Base-by-base conservation (phyloP, 2,113 vertebrate genomes). In the Vimba vimba region DNA sequence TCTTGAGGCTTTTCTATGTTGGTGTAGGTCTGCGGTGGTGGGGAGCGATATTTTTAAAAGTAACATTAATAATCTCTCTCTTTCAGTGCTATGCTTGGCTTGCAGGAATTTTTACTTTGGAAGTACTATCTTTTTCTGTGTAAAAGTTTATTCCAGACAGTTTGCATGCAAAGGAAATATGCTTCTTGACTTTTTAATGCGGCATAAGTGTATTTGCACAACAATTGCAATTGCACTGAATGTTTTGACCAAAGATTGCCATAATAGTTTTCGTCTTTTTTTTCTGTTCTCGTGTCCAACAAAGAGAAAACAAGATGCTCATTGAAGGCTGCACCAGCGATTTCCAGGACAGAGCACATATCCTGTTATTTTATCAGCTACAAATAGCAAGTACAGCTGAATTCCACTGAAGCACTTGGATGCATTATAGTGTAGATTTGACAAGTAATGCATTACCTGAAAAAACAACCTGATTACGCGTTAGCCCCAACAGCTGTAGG, bases 371-470 rank as follows among this genome's bases (percentile, higher is more conserved):
- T 47, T 77, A 55, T 27, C 75, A 17, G 25, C 47, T 33, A 30
- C 25, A 77, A 55, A 52, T 77, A 77, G 47, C 7, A 1, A 19
- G 74, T 19, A 27, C 75, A 77, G 47, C 45, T 77, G 17, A 55
- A 52, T 77, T 77, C 45, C 75, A 77, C 74, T 30, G 6, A 33
- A 9, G 47, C 74, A 25, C 74, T 76, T 27, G 74, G 74, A 76
- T 76, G n/a, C 74, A 55, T 77, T 77, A 30, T 17, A 55, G 45
- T 77, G 43, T 55, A 33, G 9, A 77, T 52, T 55, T 33, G 50
- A 77, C 75, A 77, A 77, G 50, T 77, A 77, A 77, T 77, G 47
- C 27, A 77, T 77, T 77, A 77, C 75, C 75, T 77, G 75, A 30
- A 27, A 33, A 77, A 77, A 55, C 45, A 77, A 77, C 47, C 47